phyloP scores from a whole-genome alignment of 2,888 invertebrate genomes.

The Erpobdella octoculata region DNA sequence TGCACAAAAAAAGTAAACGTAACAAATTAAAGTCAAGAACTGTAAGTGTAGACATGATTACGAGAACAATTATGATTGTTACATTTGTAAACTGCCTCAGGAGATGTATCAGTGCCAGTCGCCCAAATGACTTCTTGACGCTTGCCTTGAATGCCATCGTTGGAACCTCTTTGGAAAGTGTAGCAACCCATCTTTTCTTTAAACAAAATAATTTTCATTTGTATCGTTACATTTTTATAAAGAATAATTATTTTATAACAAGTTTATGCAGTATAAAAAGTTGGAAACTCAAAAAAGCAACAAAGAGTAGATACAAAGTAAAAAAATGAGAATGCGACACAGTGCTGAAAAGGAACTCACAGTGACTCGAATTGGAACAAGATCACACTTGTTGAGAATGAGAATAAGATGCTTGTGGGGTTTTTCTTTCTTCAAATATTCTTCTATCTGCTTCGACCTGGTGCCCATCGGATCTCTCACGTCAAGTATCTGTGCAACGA shows the following conservation, averaged over 20 bases:
- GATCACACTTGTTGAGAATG: slow-evolving; percentile 78
- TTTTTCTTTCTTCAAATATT: slow-evolving; percentile 84
- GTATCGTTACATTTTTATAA: not conserved
- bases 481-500: slow-evolving; percentile 87
- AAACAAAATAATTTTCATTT: slow-evolving; percentile 25
- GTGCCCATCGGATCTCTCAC: slow-evolving; percentile 95
- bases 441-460: slow-evolving; percentile 81
- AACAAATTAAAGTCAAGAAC: too few species aligned
- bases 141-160: slow-evolving; percentile 97
- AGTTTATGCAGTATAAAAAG: not conserved
- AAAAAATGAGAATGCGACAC: not conserved
- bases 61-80: too few species aligned
- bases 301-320: not conserved
- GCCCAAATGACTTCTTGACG: slow-evolving; percentile 94
- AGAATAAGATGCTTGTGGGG: slow-evolving; percentile 94
- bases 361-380: slow-evolving; percentile 95
- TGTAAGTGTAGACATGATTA: too few species aligned
- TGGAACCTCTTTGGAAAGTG: slow-evolving; percentile 86
- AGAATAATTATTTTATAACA: not conserved
- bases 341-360: slow-evolving; percentile 45
- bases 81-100: slow-evolving; percentile 84
- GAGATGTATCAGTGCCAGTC: slow-evolving; percentile 90
- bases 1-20: too few species aligned
- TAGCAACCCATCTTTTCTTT: slow-evolving; percentile 84
- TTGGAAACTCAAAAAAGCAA: not conserved